Conservation (phyloP, 2,113 vertebrate genomes). For the Brachypodius melanocephalos region DNA sequence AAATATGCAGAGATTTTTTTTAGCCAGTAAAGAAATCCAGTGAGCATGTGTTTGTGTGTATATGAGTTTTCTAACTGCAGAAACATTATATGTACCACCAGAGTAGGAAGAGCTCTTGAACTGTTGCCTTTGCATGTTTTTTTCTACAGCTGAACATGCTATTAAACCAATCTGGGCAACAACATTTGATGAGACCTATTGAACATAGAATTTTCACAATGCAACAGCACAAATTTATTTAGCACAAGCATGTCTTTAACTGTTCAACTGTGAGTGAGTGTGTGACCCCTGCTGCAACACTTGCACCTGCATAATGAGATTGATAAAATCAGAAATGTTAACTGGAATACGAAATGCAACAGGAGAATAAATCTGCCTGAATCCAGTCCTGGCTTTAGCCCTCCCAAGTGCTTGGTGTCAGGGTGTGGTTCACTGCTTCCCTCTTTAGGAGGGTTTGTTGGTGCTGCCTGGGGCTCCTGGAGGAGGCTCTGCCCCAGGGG, state of each 20-base stretch:
- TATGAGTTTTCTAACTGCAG: neutral
- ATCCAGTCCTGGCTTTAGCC: neutral
- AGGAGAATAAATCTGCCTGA: neutral
- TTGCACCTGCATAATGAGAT: neutral
- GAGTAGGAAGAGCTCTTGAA: neutral
- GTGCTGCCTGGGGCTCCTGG: neutral
- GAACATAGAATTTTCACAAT: neutral
- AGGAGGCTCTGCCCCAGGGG: neutral
- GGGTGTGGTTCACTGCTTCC: neutral
- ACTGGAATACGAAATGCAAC: neutral
- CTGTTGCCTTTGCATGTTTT: neutral
- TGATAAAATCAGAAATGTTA: neutral
- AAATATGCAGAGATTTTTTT: neutral
- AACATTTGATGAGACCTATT: neutral
- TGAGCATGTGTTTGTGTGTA: neutral
- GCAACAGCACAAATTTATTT: neutral
- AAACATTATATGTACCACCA: neutral
- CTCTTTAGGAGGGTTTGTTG: fast-evolving
- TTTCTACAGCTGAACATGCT: neutral
- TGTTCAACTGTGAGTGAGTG: neutral
- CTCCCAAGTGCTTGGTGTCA: neutral
- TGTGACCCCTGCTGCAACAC: neutral
- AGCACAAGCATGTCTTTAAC: neutral
- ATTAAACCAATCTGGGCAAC: neutral
- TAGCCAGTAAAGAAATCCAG: neutral